Base-by-base conservation (phyloP, 2,888 invertebrate species). In the Athalia cordata region DNA sequence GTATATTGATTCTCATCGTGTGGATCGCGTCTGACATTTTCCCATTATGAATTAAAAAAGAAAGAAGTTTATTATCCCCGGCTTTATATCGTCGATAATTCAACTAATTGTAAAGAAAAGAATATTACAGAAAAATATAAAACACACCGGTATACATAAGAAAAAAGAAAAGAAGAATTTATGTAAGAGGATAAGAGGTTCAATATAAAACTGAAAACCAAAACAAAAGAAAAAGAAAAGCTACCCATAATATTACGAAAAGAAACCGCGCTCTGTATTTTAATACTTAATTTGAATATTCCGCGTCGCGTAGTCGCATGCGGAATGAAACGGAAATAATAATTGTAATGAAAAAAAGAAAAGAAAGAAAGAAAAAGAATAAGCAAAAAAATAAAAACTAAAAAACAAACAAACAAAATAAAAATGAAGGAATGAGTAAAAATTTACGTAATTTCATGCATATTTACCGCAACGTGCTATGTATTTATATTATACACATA, bases 251-350 rank as follows among this genome's bases (percentile, higher is more conserved):
- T 9, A 52, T 13, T 61, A 61, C 52, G 8, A 45, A 61, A 72
- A 47, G 62, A 76, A 78, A 79, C 66, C 72, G 75, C 29, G 29
- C 79, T 80, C 75, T 47, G n/a, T 78, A 62, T 68, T 64, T 72
- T 80, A 79, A 81, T 78, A 74, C 70, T 78, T 78, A 68, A 81
- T 81, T 80, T 79, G 77, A 80, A 81, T 79, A 79, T 76, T 77
- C 65, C 52, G 61, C 55, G 77, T 61, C 76, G 65, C 76, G 68
- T 29, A 29, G 29, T 66, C 77, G 78, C 79, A 77, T 81, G 80
- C 81, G 49, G 78, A 82, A 82, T 82, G 78, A 81, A 82, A 81
- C 64, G 79, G 68, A 81, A 82, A 81, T 81, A 77, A 81, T 80
- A 76, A 77, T 50, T 61, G 7, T 43, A 68, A 64, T 49, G 61